Conservation (phyloP, 2,888 invertebrate species). For the Drosophila mayaguana region DNA sequence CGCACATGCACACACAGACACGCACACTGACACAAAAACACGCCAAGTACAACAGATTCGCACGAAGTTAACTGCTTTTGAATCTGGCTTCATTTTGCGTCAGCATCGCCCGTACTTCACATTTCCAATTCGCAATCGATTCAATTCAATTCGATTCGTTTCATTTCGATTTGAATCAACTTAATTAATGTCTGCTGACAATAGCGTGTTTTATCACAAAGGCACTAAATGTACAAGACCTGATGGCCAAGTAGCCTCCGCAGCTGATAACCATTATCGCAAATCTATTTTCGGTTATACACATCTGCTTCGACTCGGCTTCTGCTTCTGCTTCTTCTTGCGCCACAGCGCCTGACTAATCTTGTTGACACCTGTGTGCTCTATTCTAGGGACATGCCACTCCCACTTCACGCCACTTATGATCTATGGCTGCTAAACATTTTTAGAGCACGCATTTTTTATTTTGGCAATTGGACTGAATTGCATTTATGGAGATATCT, state of each 20-base stretch:
- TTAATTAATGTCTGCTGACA: constrained; percentile 18
- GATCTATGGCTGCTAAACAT: neutral
- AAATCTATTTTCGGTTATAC: constrained; percentile 28
- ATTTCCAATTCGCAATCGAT: constrained; percentile 13
- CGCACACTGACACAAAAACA: neutral
- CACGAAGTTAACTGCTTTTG: constrained; percentile 18
- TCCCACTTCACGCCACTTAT: constrained; percentile 13
- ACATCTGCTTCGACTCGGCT: constrained; percentile 16
- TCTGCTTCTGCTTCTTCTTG: constrained; percentile 7
- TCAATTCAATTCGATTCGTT: constrained; percentile 4
- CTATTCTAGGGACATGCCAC: constrained; percentile 19
- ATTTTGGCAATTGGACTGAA: neutral
- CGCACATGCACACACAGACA: too few species aligned
- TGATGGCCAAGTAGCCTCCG: constrained; percentile 12
- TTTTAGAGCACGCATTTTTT: neutral
- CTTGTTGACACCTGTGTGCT: constrained; percentile 19
- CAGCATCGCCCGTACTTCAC: constrained; percentile 50
- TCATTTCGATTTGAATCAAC: constrained; percentile 2
- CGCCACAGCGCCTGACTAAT: constrained; percentile 19
- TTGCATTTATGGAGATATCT: too few species aligned
- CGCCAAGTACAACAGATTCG: neutral
- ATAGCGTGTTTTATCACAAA: constrained; percentile 17
- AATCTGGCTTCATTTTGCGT: constrained; percentile 47
- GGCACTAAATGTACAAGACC: constrained; percentile 8
- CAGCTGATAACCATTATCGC: constrained; percentile 45